Base-by-base conservation (phyloP, 2,888 invertebrate species). In the Cremastobaeus sp. region DNA sequence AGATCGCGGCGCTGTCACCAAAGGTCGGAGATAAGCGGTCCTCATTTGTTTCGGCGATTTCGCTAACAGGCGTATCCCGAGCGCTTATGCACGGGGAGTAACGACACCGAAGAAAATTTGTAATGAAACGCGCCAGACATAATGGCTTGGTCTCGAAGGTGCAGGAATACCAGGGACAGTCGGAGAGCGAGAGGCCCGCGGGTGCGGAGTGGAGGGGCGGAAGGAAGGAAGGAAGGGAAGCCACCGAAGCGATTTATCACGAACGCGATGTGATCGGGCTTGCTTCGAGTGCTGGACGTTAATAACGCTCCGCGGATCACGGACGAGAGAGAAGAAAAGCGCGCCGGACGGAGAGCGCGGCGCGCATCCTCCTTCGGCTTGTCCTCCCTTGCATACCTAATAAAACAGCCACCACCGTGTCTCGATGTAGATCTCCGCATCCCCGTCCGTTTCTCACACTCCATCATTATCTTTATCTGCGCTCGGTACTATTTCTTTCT, bases 211-310 rank as follows among this genome's bases (percentile, higher is more conserved):
- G 50, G 59, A 60, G 18, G 73, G 68, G 79, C n/a, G n/a, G n/a
- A n/a, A n/a, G n/a, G 64, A 45, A 52, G 66, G 66, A 43, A 34
- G 50, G 59, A 60, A 21, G 73, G 68, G 79, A 81, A 83, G 81
- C 81, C 82, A 83, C 81, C 77, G 83, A 75, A 82, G 83, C 84
- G 84, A 85, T 85, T 85, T 84, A 85, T 85, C 85, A 85, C 83
- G 82, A 83, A 82, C 79, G 74, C 78, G 73, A 73, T 84, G 85
- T 83, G 85, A 85, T 85, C 84, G 81, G 83, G 78, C 80, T 83
- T 78, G 84, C 84, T 84, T 82, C 82, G 80, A 82, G 84, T 82
- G 79, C 82, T 82, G 82, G 83, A 84, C 83, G 85, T 86, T 86
- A 85, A 85, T 86, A 86, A 85, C 85, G 81, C 81, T 79, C 81